These are phyloP conservation scores for Euphydryas editha DNA, from an alignment of 2,888 invertebrate species.

Conservation along the genomic window DNA sequence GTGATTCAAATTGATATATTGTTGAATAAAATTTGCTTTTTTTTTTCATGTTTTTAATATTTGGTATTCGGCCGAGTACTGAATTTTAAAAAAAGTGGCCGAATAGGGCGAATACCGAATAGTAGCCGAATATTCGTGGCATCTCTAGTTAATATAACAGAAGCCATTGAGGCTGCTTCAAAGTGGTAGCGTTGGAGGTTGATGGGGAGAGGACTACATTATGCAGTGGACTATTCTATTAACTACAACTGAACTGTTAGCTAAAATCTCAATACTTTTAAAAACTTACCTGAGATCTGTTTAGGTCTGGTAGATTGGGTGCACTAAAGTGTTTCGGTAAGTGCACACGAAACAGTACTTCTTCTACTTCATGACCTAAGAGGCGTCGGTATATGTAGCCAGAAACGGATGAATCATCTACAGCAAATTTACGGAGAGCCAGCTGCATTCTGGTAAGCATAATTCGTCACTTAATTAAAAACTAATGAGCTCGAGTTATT, in stretches of 20 bases:
- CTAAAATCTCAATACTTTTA: background rate
- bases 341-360: slow-evolving; percentile 94
- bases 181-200: no score
- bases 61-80: no score
- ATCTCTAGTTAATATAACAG: no score
- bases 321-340: slow-evolving; percentile 98
- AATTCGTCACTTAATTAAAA: slow-evolving; percentile 3
- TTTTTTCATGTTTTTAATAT: no score
- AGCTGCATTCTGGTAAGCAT: slow-evolving; percentile 93
- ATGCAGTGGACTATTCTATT: no score
- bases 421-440: slow-evolving; percentile 96
- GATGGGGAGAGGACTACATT: no score
- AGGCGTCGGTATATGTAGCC: slow-evolving; percentile 98
- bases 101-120: no score
- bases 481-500: background rate
- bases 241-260: background rate
- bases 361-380: slow-evolving; percentile 97
- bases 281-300: slow-evolving; percentile 93
- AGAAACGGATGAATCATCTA: slow-evolving; percentile 98
- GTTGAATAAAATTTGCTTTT: no score
- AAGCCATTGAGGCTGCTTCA: no score
- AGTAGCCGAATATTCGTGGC: no score
- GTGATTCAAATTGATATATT: no score
- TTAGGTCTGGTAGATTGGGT: slow-evolving; percentile 98
- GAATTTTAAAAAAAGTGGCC: no score